Conservation (phyloP, 2,888 invertebrate genomes). For the Dendrolimus pini region DNA sequence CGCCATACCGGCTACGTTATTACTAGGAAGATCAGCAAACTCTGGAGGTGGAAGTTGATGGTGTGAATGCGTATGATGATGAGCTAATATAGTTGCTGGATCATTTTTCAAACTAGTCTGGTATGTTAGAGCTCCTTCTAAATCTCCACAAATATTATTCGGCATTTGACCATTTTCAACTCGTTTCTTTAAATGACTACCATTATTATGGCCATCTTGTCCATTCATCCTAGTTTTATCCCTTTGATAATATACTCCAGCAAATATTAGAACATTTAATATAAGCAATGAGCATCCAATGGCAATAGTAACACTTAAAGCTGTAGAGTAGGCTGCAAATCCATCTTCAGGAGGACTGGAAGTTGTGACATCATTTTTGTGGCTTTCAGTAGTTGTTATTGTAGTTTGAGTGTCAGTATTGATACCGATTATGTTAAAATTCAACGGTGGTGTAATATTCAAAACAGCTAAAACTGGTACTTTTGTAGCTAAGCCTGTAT, state of each 20-base stretch:
- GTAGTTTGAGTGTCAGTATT: slow-evolving; percentile 56
- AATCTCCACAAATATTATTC: slow-evolving; percentile 91
- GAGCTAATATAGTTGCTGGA: slow-evolving; percentile 83
- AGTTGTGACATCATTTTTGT: slow-evolving; percentile 64
- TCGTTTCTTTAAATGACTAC: slow-evolving; percentile 79
- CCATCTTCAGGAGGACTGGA: slow-evolving; percentile 86
- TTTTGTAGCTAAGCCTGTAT: slow-evolving; percentile 58
- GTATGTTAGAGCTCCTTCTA: slow-evolving; percentile 77
- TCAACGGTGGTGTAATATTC: slow-evolving; percentile 61
- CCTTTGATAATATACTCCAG: slow-evolving; percentile 95
- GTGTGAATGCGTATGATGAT: slow-evolving; percentile 85
- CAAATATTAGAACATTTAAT: slow-evolving; percentile 94
- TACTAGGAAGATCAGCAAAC: slow-evolving; percentile 87
- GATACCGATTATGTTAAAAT: slow-evolving; percentile 56
- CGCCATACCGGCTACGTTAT: slow-evolving; percentile 75
- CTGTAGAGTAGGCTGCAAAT: slow-evolving; percentile 93
- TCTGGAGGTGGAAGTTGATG: slow-evolving; percentile 90
- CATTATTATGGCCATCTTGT: slow-evolving; percentile 71
- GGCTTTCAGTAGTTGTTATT: slow-evolving; percentile 36
- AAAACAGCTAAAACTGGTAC: slow-evolving; percentile 50
- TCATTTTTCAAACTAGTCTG: slow-evolving; percentile 79
- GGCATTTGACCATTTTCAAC: slow-evolving; percentile 93
- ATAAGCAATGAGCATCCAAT: slow-evolving; percentile 95
- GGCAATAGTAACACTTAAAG: slow-evolving; percentile 94
- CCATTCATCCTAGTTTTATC: slow-evolving; percentile 87